These are phyloP conservation scores for Chiloscyllium plagiosum DNA, from an alignment of 2,113 vertebrate genomes.

Conservation along the genomic window DNA sequence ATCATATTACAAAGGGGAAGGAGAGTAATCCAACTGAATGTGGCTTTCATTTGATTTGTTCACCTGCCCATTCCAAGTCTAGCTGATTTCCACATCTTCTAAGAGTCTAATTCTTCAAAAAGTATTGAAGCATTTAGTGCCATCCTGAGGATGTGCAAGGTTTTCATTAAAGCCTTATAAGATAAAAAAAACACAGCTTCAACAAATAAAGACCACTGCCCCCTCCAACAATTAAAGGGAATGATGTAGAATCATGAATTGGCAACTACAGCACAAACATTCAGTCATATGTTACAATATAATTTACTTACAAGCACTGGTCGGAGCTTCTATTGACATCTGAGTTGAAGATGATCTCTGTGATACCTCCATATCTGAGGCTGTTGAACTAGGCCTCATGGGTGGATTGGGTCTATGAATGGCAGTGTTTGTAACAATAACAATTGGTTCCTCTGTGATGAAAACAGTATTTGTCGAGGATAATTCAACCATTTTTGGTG, in stretches of 20 bases:
- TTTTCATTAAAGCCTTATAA: not conserved
- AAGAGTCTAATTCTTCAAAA: not conserved
- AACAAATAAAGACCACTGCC: not conserved
- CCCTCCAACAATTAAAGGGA: too few species aligned
- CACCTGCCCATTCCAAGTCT: too few species aligned
- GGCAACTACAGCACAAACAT: not conserved
- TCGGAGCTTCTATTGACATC: not conserved
- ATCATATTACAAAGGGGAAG: not conserved
- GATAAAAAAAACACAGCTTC: not conserved
- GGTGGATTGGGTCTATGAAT: not conserved
- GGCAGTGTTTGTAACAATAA: not conserved
- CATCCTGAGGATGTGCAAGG: not conserved
- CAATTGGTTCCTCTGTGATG: not conserved
- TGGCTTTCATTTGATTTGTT: not conserved
- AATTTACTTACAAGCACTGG: not conserved
- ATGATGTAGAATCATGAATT: not conserved
- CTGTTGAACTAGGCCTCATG: too few species aligned
- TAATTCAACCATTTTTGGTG: too few species aligned
- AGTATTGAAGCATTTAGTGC: not conserved
- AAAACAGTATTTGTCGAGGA: not conserved
- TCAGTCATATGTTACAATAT: not conserved
- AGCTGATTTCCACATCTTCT: not conserved
- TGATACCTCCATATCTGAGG: not conserved
- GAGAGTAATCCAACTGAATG: not conserved
- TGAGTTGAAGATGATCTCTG: not conserved